Percentiles rank a stretch among this genome's conserved stretches.
These are phyloP conservation scores for Caenorhabditis parvicauda DNA, from an alignment of 2,888 invertebrate genomes.

Conservation along the genomic window DNA sequence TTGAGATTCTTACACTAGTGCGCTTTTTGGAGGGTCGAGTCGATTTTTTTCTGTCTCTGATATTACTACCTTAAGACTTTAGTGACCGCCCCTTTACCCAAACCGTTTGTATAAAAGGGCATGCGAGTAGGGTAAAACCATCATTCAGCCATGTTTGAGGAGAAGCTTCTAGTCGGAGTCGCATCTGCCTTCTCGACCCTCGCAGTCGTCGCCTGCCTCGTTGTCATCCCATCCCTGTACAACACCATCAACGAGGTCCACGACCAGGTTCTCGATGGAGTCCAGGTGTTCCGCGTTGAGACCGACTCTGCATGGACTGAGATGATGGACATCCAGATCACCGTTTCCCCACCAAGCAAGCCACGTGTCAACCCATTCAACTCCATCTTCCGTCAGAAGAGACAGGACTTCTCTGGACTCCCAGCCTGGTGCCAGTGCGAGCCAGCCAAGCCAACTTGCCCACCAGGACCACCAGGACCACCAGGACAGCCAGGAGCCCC, in stretches of 20 bases:
- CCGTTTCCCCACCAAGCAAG: constrained; percentile 57
- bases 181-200: constrained; percentile 35
- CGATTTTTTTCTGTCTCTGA: too few relatives aligned
- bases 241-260: constrained; percentile 52
- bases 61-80: too few relatives aligned
- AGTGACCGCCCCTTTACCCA: too few relatives aligned
- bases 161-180: constrained; percentile 43
- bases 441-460: constrained; percentile 51
- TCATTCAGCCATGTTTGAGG: constrained; percentile 38
- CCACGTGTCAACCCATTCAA: constrained; percentile 51
- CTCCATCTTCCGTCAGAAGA: constrained; percentile 59
- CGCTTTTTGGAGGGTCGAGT: too few relatives aligned
- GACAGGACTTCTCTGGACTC: constrained; percentile 48
- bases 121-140: too few relatives aligned
- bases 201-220: constrained; percentile 49
- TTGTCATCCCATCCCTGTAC: constrained; percentile 56
- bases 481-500: constrained; percentile 45
- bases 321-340: constrained; percentile 60
- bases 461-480: constrained; percentile 49
- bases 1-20: too few relatives aligned
- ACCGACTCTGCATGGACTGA: constrained; percentile 59
- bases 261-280: constrained; percentile 47
- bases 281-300: constrained; percentile 59
- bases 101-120: too few relatives aligned
- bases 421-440: constrained; percentile 60